Base-by-base conservation (phyloP, 2,888 invertebrate species). In the Antheraea assamensis region DNA sequence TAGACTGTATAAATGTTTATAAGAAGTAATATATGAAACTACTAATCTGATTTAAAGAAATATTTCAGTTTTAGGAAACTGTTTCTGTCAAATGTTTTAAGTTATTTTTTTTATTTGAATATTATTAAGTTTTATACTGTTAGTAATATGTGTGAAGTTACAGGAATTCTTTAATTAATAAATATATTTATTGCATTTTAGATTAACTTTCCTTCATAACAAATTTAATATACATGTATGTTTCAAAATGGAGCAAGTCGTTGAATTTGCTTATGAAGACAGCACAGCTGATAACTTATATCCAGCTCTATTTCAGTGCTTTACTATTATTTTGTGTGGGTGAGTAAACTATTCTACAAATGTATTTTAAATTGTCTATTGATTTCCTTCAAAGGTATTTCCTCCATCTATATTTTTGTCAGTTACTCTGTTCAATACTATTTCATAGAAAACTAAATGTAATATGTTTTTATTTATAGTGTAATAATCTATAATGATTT, bases 301-400 rank as follows among this genome's bases (percentile, higher is more conserved):
- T 92, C 98, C 98, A 76, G 99, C 99, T 17, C 91, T 99, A 76
- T 96, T 98, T 78, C 97, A 99, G 95, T 98, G 98, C 88, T 99
- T 99, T 91, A 97, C 97, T 68, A 97, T 98, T 73, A 98, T 98
- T 84, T 92, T 98, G 81, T 97, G 98, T 88, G 98, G 98, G 98
- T 98, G 95, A 96, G 96, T 95, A 72, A 74, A 31, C 13, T 24
- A 24, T 7, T 13, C 13, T 58, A n/a, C n/a, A 24, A 24, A n/a
- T 13, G 13, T 58, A 10, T 24, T 5, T 58, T 13, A 13, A 58
- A 1, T 42, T 42, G 13, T 42, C 42, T 13, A 42, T 7, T 7
- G 13, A 42, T 42, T 42, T 42, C n/a, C n/a, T n/a, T n/a, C n/a
- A n/a, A n/a, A n/a, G n/a, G n/a, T n/a, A n/a, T n/a, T n/a, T n/a